Evolutionary conservation across 2,797 vertebrate species (phyloP).

Genomic region (Cirrhinus molitorella): DNA sequence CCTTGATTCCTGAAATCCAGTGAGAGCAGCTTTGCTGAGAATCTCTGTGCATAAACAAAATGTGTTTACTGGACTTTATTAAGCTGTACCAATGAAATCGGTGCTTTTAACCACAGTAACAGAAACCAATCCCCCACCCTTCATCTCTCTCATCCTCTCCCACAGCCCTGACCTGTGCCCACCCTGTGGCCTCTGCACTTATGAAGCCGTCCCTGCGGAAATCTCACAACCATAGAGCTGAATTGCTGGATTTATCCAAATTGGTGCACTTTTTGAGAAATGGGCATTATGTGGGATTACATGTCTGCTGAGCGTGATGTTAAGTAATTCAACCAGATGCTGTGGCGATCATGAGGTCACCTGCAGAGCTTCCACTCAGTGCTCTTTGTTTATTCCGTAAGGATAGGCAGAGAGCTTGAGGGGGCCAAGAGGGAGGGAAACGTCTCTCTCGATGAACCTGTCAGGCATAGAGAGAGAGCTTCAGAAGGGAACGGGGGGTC

Average conservation of each 20-base stretch:
- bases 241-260: constrained; percentile 80
- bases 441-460: background rate
- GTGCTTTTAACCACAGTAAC: constrained; percentile 32
- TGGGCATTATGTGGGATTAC: constrained; percentile 85
- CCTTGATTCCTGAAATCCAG: constrained; percentile 73
- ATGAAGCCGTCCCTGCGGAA: constrained; percentile 67
- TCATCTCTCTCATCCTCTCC: constrained; percentile 15
- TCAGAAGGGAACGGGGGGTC: constrained; percentile 24
- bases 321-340: constrained; percentile 87
- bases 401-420: constrained; percentile 9
- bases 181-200: constrained; percentile 49
- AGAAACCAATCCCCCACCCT: constrained; percentile 20
- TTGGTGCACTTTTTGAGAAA: constrained; percentile 83
- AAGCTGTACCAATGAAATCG: constrained; percentile 58
- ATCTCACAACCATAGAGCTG: constrained; percentile 73
- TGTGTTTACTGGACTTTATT: constrained; percentile 73
- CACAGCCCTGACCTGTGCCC: constrained; percentile 19
- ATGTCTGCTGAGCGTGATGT: constrained; percentile 80
- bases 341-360: constrained; percentile 78
- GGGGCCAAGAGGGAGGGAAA: background rate
- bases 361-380: constrained; percentile 65
- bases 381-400: constrained; percentile 40
- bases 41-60: constrained; percentile 72
- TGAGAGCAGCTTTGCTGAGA: constrained; percentile 66
- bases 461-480: constrained; percentile 13